Evolutionary conservation across 2,797 vertebrate species (phyloP), one percentile per base, ranked within the genome.

Genomic region (Manis pentadactyla): DNA sequence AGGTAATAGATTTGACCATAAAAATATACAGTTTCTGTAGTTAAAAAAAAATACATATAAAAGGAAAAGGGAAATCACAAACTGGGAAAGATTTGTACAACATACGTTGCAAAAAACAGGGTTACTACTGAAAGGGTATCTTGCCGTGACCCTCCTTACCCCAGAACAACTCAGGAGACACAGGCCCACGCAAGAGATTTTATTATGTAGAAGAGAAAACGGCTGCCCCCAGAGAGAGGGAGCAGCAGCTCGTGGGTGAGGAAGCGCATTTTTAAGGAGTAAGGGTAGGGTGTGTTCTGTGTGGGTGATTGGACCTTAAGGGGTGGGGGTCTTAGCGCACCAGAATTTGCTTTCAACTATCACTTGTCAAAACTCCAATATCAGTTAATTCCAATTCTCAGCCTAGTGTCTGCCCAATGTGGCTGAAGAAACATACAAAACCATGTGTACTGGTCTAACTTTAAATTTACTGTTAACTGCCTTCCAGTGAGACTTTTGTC

Each of bases 1-100:
- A 94, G 18, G 73, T 19, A 84, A 46, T 34, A 85, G 82, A 59
- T 19, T 73, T 77, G 86, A 57, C n/a, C 31, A 73, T 68, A 77
- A 79, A 95, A 42, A 74, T 71, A 71, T 34, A 87, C 71, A n/a
- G 12, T 90, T 82, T 86, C 79, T 82, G 18, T 29, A 77, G 42
- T 51, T 94, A 29, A 29, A 81, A 73, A 73, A 61, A 74, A 90
- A 75, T 71, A 61, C 7, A 93, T 29, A 92, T 75, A 21, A 90
- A 88, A 87, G 37, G n/a, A 93, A 96, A 92, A 68, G 82, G 49
- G 82, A 93, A 78, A 42, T 63, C 53, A 92, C 13, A 90, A 81
- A 61, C 57, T 81, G 46, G 55, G 51, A 77, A 87, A 95, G 34
- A 57, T 82, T 27, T 82, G 34, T 59, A 79, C 42, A 82, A 75